Percentiles rank a stretch among this genome's conserved stretches.
Conservation (phyloP, 2,888 invertebrate genomes). For the Dicranocentrus wangi region DNA sequence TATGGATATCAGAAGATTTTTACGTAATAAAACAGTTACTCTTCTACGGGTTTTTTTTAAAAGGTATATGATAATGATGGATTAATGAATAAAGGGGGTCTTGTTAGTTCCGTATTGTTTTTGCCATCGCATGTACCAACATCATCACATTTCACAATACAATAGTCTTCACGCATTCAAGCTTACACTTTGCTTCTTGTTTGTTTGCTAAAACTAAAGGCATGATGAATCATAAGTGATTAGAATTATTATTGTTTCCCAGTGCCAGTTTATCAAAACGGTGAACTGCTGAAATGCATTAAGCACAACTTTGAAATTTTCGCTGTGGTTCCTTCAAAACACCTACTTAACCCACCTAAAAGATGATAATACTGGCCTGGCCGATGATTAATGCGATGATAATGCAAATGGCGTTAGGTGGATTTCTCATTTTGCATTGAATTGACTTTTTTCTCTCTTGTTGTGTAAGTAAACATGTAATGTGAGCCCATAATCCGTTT, state of each 20-base stretch:
- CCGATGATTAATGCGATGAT: background rate
- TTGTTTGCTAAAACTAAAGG: background rate
- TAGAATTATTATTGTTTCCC: background rate
- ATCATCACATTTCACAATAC: background rate
- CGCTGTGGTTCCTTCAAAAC: background rate
- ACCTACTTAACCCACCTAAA: background rate
- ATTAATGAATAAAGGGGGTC: background rate
- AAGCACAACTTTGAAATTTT: background rate
- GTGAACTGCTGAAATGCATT: background rate
- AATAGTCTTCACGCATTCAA: background rate
- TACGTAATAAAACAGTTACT: background rate
- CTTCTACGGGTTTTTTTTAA: background rate
- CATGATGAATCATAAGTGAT: constrained; percentile 40
- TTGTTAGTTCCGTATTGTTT: background rate
- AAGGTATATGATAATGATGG: background rate
- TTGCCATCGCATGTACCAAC: background rate
- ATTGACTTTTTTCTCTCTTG: background rate
- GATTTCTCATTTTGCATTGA: background rate
- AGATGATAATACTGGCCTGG: background rate
- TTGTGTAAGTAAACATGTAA: background rate
- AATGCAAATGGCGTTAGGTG: background rate
- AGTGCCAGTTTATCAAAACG: background rate
- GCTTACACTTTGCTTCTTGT: background rate
- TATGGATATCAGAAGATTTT: background rate
- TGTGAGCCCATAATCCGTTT: background rate